Percentiles rank a stretch among this genome's conserved stretches.
Evolutionary conservation across 2,888 invertebrate genomes (phyloP).

Genomic region (Deilephila elpenor): DNA sequence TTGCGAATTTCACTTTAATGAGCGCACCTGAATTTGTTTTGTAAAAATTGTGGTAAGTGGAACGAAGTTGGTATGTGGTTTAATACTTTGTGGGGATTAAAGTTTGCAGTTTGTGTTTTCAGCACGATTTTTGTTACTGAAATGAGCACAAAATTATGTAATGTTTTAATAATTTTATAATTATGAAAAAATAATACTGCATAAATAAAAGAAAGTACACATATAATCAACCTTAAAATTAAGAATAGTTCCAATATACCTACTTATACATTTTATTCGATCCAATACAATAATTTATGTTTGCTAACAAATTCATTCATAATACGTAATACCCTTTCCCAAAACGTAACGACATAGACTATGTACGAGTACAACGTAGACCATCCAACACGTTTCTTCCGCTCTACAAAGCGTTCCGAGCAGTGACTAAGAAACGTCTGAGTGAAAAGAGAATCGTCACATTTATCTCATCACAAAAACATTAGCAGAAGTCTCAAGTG

Average conservation of each 20-base stretch:
- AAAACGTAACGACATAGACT: too few species aligned
- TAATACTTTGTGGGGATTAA: neutral
- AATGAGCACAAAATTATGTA: too few species aligned
- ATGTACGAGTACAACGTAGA: neutral
- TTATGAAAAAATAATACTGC: too few species aligned
- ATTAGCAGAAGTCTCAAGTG: slow-evolving; percentile 26
- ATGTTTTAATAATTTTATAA: too few species aligned
- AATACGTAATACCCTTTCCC: too few species aligned
- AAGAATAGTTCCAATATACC: too few species aligned
- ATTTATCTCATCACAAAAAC: slow-evolving; percentile 26
- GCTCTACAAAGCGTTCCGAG: neutral
- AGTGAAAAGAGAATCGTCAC: neutral
- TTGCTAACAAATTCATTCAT: too few species aligned
- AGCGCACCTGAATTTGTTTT: neutral
- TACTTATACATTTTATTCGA: too few species aligned
- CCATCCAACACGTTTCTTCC: neutral
- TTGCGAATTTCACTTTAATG: neutral
- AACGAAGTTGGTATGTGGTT: neutral
- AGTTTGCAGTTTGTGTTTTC: neutral
- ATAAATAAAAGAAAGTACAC: too few species aligned
- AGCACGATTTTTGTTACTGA: too few species aligned
- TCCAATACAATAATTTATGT: too few species aligned
- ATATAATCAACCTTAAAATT: too few species aligned
- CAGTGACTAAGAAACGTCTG: slow-evolving; percentile 30
- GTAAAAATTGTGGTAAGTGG: neutral